Base-by-base conservation (phyloP, 2,113 vertebrate species). In the Neopipo cinnamomea region DNA sequence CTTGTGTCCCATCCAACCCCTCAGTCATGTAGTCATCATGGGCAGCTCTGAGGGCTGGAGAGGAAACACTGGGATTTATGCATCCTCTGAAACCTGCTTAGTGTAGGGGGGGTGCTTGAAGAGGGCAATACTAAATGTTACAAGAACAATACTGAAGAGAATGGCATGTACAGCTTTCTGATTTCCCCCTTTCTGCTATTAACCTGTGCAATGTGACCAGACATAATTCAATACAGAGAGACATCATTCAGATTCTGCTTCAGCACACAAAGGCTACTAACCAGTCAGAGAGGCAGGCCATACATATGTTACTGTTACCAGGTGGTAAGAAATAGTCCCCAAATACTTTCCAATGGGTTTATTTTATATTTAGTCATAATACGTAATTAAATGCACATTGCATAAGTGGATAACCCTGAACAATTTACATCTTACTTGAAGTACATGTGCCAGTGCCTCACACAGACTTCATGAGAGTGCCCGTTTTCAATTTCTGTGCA, bases 41-140 rank as follows among this genome's bases (percentile, higher is more conserved):
- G 62, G 56, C 55, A 84, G 31, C 53, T 75, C 50, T 65, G 76
- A 61, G 49, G 30, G 6, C 27, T 72, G 76, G 65, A 56, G 81
- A 44, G 68, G 47, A 62, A 93, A 46, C 37, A 8, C 8, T 39
- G 61, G 47, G 23, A n/a, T 86, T 75, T 92, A 39, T 76, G 22
- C 22, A 28, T 19, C 21, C 30, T 83, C 42, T 39, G 53, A 80
- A 93, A 79, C 12, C 20, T 70, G 14, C 24, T 85, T 71, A 3
- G 62, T 74, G 10, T 61, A 85, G 41, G 22, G 37, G 9, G 5
- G 11, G 9, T 90, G 19, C 47, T 74, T 3, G 0, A 62, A 50
- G 22, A 41, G 31, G 21, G 2, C 0, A 0, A 41, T 35, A 53
- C 33, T 39, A 37, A 49, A 37, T 6, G 30, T 47, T 58, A 20